Percentiles rank a stretch among this genome's conserved stretches.
Evolutionary conservation across 2,113 vertebrate genomes (phyloP).

Genomic region (Phyllostomus hastatus): DNA sequence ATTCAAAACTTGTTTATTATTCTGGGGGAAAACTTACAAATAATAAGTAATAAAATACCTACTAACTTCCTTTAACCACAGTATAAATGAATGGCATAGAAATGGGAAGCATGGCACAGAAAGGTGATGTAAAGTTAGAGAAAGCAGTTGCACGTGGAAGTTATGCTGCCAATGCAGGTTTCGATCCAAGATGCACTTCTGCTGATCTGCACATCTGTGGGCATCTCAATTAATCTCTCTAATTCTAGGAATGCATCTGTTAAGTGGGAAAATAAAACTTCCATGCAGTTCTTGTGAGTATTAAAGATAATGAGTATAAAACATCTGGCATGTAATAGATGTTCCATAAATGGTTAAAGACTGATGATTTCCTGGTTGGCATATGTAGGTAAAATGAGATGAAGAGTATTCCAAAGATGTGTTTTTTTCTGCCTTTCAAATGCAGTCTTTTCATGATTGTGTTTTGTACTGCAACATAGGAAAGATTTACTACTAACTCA

Average conservation of each 20-base stretch:
- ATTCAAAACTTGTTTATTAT: constrained; percentile 15
- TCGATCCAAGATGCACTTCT: background rate
- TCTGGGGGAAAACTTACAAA: background rate
- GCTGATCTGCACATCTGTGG: background rate
- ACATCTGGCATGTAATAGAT: background rate
- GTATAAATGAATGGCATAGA: background rate
- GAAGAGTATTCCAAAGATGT: background rate
- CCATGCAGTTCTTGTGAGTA: background rate
- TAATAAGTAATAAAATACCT: background rate
- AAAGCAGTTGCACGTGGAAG: background rate
- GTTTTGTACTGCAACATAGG: background rate
- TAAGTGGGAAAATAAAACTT: background rate
- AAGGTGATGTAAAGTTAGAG: background rate
- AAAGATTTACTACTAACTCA: constrained; percentile 58
- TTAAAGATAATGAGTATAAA: background rate
- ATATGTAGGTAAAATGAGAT: background rate
- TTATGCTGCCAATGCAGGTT: background rate
- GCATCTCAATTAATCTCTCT: background rate
- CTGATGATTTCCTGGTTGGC: background rate
- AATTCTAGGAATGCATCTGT: background rate
- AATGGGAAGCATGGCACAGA: background rate
- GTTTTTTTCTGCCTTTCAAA: constrained; percentile 19
- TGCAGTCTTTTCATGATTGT: constrained; percentile 49
- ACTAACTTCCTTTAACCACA: background rate
- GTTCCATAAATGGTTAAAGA: background rate